Evolutionary conservation across 2,797 vertebrate species (phyloP).

Genomic region (Anolis apletophallus): DNA sequence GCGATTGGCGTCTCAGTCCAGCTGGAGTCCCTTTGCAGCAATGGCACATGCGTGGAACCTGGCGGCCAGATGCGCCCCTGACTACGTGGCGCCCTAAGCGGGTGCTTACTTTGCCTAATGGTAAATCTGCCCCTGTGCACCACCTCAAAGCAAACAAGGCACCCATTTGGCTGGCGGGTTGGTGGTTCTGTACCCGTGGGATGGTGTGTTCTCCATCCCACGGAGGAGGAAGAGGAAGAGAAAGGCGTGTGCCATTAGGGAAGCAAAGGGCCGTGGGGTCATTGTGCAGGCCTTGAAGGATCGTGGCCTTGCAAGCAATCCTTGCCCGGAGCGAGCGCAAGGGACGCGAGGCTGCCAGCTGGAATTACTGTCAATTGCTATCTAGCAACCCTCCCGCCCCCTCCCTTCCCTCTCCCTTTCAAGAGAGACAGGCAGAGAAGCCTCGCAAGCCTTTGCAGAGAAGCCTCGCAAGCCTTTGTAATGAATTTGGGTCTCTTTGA

Average conservation of each 20-base stretch:
- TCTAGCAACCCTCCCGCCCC: background rate
- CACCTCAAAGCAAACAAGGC: background rate
- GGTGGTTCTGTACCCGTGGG: background rate
- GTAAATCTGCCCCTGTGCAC: too few relatives aligned
- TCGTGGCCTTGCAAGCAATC: background rate
- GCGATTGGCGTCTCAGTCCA: too few relatives aligned
- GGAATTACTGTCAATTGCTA: conserved; percentile 17
- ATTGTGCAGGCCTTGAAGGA: background rate
- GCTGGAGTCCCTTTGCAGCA: too few relatives aligned
- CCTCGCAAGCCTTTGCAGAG: conserved; percentile 7
- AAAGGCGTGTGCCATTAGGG: background rate
- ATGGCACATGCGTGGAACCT: too few relatives aligned
- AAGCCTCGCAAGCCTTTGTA: conserved; percentile 27
- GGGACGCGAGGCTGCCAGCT: background rate
- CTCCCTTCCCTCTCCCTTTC: background rate
- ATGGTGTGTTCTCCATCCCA: too few relatives aligned
- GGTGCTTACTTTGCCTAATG: too few relatives aligned
- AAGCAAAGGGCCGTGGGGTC: background rate
- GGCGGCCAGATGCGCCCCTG: too few relatives aligned
- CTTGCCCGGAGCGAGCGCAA: background rate
- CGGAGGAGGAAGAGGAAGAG: too few relatives aligned
- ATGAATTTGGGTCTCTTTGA: conserved; percentile 55
- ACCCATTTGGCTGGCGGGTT: background rate
- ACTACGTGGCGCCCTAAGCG: too few relatives aligned
- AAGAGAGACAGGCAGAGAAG: too few relatives aligned